Conservation (phyloP, 30 jellyfish, hydroid and myxozoan genomes). For the Hydractinia symbiolongicarpus region DNA sequence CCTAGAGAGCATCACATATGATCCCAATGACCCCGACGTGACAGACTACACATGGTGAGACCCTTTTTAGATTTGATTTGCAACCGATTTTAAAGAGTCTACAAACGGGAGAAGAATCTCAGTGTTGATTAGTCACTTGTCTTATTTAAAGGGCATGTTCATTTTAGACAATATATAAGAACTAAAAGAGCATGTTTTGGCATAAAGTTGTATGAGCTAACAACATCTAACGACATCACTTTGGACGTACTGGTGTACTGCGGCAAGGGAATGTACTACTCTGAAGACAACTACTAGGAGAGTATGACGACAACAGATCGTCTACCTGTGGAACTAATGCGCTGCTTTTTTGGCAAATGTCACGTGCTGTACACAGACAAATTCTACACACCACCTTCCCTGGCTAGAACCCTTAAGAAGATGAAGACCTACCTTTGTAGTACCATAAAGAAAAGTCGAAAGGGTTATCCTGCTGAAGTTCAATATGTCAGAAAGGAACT, state of each 20-base stretch:
- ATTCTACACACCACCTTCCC: constrained; percentile 29
- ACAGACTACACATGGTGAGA: too few species aligned
- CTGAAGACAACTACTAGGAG: constrained; percentile 18
- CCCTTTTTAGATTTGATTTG: too few species aligned
- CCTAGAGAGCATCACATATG: too few species aligned
- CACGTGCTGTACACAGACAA: constrained; percentile 33
- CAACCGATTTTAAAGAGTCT: too few species aligned
- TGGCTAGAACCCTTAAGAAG: constrained; percentile 3
- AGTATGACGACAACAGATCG: constrained; percentile 16
- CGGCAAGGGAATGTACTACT: constrained; percentile 16
- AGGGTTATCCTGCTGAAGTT: constrained; percentile 9
- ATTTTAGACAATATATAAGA: constrained; percentile 27
- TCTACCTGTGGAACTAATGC: constrained; percentile 5
- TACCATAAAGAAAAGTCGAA: constrained; percentile 13
- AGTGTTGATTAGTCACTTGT: not conserved
- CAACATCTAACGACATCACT: not conserved
- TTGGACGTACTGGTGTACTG: constrained; percentile 9
- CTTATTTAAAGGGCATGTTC: constrained; percentile 22
- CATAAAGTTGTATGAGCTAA: constrained; percentile 12
- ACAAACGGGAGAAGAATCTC: not conserved
- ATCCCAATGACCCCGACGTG: too few species aligned
- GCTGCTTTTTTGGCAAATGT: not conserved
- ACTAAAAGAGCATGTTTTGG: constrained; percentile 41
- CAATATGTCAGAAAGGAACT: not conserved
- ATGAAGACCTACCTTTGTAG: constrained; percentile 24